Evolutionary conservation across 2,888 invertebrate species (phyloP).

Genomic region (Andrena camellia): DNA sequence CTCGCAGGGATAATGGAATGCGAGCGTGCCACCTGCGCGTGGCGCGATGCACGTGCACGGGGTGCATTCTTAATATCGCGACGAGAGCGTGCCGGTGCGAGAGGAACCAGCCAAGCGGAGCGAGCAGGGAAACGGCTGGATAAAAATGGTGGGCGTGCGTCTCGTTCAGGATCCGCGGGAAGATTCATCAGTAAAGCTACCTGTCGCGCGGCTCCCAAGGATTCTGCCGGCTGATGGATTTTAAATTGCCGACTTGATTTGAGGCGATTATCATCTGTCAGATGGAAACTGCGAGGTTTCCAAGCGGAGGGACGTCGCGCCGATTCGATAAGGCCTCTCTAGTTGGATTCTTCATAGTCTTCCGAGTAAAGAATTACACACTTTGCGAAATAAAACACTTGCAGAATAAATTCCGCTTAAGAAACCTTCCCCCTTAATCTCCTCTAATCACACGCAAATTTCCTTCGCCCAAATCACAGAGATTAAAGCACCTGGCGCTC

Average conservation of each 20-base stretch:
- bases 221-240: not conserved
- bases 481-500: no score
- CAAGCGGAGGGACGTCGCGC: not conserved
- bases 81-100: not conserved
- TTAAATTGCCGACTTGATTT: not conserved
- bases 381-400: no score
- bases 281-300: not conserved
- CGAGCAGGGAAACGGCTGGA: not conserved
- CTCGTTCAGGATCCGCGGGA: not conserved
- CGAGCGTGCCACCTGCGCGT: slow-evolving; percentile 73
- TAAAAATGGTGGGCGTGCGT: slow-evolving; percentile 1
- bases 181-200: slow-evolving; percentile 1
- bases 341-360: not conserved
- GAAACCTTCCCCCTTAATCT: no score
- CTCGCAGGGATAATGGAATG: slow-evolving; percentile 66
- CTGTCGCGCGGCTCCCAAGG: not conserved
- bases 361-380: no score
- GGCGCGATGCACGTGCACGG: slow-evolving; percentile 42
- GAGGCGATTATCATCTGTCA: not conserved
- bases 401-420: no score
- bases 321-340: not conserved
- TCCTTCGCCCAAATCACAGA: not conserved
- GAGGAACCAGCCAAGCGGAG: not conserved
- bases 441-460: not conserved
- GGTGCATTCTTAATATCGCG: slow-evolving; percentile 65